Conservation (phyloP, 2,113 vertebrate species). For the Equus przewalskii region DNA sequence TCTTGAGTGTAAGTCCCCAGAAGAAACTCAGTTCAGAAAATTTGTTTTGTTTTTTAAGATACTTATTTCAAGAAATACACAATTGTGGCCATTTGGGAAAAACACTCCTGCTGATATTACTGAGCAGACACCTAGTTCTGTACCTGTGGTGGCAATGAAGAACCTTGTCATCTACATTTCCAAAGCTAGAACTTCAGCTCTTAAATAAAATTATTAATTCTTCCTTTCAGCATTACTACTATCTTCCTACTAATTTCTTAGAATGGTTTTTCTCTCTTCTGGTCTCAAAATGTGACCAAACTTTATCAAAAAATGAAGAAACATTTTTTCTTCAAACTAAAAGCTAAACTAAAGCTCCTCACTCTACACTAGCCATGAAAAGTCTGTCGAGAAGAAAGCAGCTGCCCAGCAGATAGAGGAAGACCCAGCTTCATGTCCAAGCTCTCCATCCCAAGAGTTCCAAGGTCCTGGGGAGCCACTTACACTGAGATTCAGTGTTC, state of each 20-base stretch:
- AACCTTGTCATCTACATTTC: background rate
- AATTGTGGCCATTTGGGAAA: background rate
- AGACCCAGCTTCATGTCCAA: background rate
- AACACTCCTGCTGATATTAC: background rate
- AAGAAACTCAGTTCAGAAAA: conserved; percentile 42
- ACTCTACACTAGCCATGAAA: background rate
- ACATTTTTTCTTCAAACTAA: background rate
- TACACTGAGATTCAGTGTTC: background rate
- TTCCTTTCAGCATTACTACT: background rate
- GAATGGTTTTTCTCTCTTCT: background rate
- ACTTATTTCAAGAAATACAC: conserved; percentile 14
- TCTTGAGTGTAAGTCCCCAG: background rate
- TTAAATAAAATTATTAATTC: background rate
- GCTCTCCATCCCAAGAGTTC: background rate
- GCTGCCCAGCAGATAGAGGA: background rate
- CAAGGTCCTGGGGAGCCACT: background rate
- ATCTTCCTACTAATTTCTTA: background rate
- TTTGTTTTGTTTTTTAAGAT: background rate
- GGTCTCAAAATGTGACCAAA: background rate
- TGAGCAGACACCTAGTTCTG: background rate
- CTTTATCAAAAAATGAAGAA: background rate
- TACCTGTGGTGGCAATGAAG: background rate
- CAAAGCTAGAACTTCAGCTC: background rate
- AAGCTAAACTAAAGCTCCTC: background rate
- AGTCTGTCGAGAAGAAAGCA: background rate